These are phyloP conservation scores for Nasonia giraulti DNA, from an alignment of 1,140 invertebrate species.

Conservation along the genomic window DNA sequence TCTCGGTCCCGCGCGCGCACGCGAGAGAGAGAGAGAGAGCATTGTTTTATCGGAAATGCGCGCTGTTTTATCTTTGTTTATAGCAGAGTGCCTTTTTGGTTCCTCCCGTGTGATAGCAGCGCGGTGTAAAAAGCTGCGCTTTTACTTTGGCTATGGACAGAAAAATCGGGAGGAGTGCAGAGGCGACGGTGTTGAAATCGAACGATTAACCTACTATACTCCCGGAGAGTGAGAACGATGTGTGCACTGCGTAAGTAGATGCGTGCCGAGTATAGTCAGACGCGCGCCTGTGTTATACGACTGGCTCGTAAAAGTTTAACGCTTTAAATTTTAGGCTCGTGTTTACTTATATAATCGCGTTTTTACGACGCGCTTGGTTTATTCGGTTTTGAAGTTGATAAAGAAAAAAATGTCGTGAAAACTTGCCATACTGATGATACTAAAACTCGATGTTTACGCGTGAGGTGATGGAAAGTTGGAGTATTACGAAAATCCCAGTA, in stretches of 20 bases:
- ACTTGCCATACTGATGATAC: not conserved
- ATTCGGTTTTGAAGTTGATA: not conserved
- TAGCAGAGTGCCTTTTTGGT: no score
- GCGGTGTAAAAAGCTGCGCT: no score
- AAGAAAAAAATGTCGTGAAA: no score
- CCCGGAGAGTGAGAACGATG: not conserved
- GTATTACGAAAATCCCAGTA: not conserved
- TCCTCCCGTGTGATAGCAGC: no score
- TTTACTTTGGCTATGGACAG: no score
- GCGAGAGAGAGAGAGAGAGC: not conserved
- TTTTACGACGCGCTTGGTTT: not conserved
- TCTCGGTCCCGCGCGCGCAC: no score
- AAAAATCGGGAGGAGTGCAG: no score
- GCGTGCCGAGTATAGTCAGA: not conserved
- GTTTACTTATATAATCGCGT: not conserved
- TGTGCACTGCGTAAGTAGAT: not conserved
- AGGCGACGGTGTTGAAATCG: not conserved
- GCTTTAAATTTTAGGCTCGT: no score
- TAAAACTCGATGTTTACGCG: no score
- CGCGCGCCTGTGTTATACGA: not conserved
- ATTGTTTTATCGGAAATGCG: not conserved
- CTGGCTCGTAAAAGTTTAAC: not conserved
- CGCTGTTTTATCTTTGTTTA: not conserved
- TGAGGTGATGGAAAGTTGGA: no score
- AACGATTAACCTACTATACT: not conserved